phyloP scores from a whole-genome alignment of 2,888 invertebrate genomes.

The Chrysotoxum bicinctum region DNA sequence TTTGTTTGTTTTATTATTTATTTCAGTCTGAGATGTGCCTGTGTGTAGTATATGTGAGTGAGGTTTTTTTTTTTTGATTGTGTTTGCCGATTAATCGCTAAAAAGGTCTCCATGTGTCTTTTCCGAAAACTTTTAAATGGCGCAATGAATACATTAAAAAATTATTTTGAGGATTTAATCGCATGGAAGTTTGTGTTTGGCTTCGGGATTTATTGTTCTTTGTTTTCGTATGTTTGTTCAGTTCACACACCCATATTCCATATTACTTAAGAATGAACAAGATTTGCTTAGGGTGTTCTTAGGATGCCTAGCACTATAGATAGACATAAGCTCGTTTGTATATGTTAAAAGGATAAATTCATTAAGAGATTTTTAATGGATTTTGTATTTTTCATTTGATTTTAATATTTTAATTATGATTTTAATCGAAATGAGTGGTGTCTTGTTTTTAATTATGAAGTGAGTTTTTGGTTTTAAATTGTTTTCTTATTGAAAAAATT shows the following conservation, averaged over 20 bases:
- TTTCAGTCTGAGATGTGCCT: conserved; percentile 10
- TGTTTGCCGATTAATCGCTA: conserved; percentile 32
- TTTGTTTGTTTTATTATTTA: conserved; percentile 2
- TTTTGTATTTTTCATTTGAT: background rate
- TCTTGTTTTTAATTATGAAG: background rate
- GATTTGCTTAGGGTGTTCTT: background rate
- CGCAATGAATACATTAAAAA: conserved; percentile 66
- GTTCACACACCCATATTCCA: no score
- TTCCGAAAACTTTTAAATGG: conserved; percentile 15
- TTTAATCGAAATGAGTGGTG: background rate
- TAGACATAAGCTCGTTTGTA: background rate
- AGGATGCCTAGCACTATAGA: background rate
- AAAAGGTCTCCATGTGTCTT: conserved; percentile 34
- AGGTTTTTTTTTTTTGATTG: background rate
- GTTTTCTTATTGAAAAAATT: background rate
- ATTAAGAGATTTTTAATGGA: conserved; percentile 28
- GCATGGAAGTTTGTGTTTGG: conserved; percentile 58
- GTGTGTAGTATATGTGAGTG: background rate
- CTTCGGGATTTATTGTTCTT: conserved; percentile 41
- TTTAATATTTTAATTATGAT: conserved; percentile 18
- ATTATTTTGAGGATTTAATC: conserved; percentile 61
- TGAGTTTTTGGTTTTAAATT: background rate
- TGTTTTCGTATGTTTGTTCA: background rate
- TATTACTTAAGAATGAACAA: background rate
- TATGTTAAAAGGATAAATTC: background rate